These are phyloP conservation scores for Vannuccia rotundouncinata DNA, from an alignment of 2,888 invertebrate genomes.

Conservation along the genomic window DNA sequence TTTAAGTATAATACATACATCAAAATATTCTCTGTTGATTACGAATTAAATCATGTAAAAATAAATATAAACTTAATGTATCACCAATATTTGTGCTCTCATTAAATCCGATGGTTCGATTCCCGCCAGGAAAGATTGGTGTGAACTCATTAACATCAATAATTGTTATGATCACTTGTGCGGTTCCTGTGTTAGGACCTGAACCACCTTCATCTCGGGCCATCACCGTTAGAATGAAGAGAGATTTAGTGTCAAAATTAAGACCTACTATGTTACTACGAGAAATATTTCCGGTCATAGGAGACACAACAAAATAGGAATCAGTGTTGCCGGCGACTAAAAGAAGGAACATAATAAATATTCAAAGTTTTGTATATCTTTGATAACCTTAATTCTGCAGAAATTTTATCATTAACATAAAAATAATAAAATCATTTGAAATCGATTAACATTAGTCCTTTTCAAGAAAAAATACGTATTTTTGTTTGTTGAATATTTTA, in stretches of 20 bases:
- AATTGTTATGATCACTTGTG: background rate
- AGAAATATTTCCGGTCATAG: background rate
- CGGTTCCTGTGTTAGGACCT: constrained; percentile 10
- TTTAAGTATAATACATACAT: no score
- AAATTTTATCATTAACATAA: no score
- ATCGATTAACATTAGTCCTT: background rate
- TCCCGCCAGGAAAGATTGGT: background rate
- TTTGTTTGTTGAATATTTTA: no score
- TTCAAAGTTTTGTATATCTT: no score
- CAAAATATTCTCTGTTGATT: no score
- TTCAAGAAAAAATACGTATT: no score
- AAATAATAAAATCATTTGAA: background rate
- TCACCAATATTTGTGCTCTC: background rate
- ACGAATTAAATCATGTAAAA: no score
- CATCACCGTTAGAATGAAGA: constrained; percentile 10
- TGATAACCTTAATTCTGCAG: no score
- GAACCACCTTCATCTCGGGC: constrained; percentile 3
- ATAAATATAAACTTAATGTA: no score
- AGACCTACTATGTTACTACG: background rate
- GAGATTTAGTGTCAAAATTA: background rate
- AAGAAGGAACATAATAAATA: no score
- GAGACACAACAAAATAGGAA: background rate
- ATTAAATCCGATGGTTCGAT: background rate
- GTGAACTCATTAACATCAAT: constrained; percentile 29
- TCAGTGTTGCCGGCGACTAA: constrained; percentile 17